A percentile compares a stretch with the other conserved stretches of the same genome.
phyloP scores from a whole-genome alignment of 2,888 invertebrate genomes.

The Lepeophtheirus nordmannii region DNA sequence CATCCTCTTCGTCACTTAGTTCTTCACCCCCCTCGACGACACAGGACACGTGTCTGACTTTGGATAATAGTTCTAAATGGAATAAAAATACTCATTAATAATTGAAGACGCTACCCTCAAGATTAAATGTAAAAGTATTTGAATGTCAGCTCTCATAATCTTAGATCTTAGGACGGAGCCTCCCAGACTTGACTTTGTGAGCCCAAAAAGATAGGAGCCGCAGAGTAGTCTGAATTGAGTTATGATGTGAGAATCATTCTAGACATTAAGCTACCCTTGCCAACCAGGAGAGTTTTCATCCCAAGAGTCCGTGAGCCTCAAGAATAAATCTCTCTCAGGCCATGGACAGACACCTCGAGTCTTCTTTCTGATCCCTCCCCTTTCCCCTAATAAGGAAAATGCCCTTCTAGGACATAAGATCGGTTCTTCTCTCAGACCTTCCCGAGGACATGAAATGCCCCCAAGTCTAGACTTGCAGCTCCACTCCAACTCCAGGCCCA shows the following conservation, averaged over 20 bases:
- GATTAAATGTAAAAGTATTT: too few relatives aligned
- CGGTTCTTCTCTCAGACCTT: slow-evolving; percentile 20
- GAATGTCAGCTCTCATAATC: too few relatives aligned
- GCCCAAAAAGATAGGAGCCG: neutral
- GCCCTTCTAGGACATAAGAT: slow-evolving; percentile 13
- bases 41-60: too few relatives aligned
- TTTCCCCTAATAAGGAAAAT: neutral
- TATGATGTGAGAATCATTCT: neutral
- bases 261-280: slow-evolving; percentile 5
- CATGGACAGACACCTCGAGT: neutral
- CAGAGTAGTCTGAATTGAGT: slow-evolving; percentile 24
- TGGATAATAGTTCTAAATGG: too few relatives aligned
- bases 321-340: neutral
- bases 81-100: too few relatives aligned
- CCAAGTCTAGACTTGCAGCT: slow-evolving; percentile 12
- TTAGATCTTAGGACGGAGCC: too few relatives aligned
- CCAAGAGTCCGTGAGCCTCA: neutral
- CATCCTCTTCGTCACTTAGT: slow-evolving; percentile 54
- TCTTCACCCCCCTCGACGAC: slow-evolving; percentile 38
- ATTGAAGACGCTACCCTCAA: too few relatives aligned
- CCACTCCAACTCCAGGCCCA: neutral
- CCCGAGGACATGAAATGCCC: slow-evolving; percentile 13
- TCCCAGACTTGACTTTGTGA: too few relatives aligned
- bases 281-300: slow-evolving; percentile 18
- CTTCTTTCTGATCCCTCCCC: slow-evolving; percentile 19